A percentile compares a stretch with the other conserved stretches of the same genome.
These are phyloP conservation scores for Chelonoidis abingdonii DNA, from an alignment of 2,113 vertebrate species.

Conservation along the genomic window DNA sequence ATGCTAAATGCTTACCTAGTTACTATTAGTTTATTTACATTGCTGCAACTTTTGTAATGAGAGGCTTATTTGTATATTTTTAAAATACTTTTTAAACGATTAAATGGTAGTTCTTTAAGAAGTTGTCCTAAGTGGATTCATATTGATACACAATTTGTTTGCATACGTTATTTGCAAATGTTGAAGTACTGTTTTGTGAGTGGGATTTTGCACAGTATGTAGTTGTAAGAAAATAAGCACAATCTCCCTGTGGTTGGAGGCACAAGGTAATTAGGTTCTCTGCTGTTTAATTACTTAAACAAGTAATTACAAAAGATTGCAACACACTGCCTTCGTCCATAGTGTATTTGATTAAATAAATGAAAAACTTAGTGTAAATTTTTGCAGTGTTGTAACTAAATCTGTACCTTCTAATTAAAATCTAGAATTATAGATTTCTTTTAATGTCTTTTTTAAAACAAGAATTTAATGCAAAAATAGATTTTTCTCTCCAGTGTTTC, in stretches of 20 bases:
- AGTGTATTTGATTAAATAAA: background rate
- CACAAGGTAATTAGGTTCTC: background rate
- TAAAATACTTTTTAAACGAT: fast-evolving
- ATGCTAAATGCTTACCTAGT: conserved; percentile 4
- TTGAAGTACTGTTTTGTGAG: background rate
- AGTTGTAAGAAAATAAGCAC: background rate
- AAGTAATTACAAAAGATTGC: background rate
- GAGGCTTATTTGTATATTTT: background rate
- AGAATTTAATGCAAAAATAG: conserved; percentile 26
- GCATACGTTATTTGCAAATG: background rate
- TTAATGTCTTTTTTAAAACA: background rate
- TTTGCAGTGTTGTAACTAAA: background rate
- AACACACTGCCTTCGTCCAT: background rate
- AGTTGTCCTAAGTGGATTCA: background rate
- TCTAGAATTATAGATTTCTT: background rate
- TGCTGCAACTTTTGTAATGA: background rate
- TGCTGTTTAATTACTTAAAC: background rate
- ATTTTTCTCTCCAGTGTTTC: conserved; percentile 51
- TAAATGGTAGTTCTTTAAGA: background rate
- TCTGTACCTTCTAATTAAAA: background rate
- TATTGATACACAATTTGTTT: background rate
- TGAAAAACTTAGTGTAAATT: background rate
- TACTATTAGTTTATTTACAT: background rate
- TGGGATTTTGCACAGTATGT: background rate
- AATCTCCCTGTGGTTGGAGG: background rate